Evolutionary conservation across 2,113 vertebrate genomes (phyloP), one percentile per base, ranked within the genome.

Genomic region (Erpornis zantholeuca): DNA sequence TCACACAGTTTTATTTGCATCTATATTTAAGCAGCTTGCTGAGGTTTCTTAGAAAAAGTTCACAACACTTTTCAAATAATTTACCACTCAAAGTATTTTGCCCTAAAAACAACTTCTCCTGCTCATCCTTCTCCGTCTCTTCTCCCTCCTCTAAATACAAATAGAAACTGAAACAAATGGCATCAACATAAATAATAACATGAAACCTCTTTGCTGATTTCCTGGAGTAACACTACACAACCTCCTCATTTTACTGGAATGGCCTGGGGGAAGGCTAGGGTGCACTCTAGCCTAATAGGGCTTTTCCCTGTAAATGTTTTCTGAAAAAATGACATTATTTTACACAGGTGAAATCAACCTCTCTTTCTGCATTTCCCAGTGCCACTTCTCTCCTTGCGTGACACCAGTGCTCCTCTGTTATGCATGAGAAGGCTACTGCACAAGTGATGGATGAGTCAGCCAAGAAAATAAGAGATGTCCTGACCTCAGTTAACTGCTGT

Each of bases 401-500:
- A 95, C 71, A 64, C 52, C 2, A 4, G 4, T 29, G 40, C 45
- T 80, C 65, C 44, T 91, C 64, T 77, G 73, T 79, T 95, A 80
- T 1, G 22, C 82, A 72, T 54, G 63, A 96, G 82, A 90, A 71
- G 23, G 16, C 71, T 92, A 75, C 60, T 89, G 44, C 53, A 35
- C 47, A 52, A 84, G 47, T 50, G 73, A 75, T 84, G 53, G 60
- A 79, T 93, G 88, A 94, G 50, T 91, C 93, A 96, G 70, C 50
- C 61, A 72, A 89, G 92, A 96, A 93, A 87, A 35, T 36, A 57
- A 92, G 60, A 82, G 77, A 54, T 82, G 65, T 82, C 49, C 70
- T 91, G 88, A 93, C 69, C 90, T 90, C 83, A 76, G 54, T 63
- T 86, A 92, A 90, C 80, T 59, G 59, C 68, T 71, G 53, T 59